Evolutionary conservation across 2,797 vertebrate genomes (phyloP), one percentile per base, ranked within the genome.

Genomic region (Myripristis murdjan): DNA sequence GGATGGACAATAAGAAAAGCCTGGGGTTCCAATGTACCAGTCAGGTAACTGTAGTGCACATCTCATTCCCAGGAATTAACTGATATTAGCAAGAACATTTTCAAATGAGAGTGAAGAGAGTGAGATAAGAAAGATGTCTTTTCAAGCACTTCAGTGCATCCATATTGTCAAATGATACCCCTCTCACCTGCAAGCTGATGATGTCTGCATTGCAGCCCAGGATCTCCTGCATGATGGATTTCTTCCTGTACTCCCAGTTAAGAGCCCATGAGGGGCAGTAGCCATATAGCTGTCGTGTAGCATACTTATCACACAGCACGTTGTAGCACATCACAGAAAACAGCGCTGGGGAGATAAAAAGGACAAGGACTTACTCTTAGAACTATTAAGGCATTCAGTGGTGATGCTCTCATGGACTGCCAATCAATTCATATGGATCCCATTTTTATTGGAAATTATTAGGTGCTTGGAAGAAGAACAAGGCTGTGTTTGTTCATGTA

Each of bases 281-380:
- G 92, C 98, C 98, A 43, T 99, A 99, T 57, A 99, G 95, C 94
- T 98, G 97, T 81, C 97, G 95, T 53, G 98, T 99, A 88, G 98
- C 98, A 0, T 99, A 99, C 87, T 99, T 99, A 87, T 99, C 98
- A 92, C 98, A 99, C 68, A 99, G 95, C 59, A 99, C 97, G 46
- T 99, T 99, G 94, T 99, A 99, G 94, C 98, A 99, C 98, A 99
- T 99, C 87, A 99, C 98, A 68, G 98, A 98, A 86, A 99, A 98
- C 87, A 98, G 95, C 41, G 97, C 98, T 99, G 92, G 52, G 26
- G 35, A 53, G 22, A 64, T 2, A 28, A n/a, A 12, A 9, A 61
- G 14, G 28, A 60, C 2, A 74, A 39, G 24, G 6, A 1, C 3
- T 43, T 9, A 16, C 6, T 63, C 3, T 77, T 31, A 55, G 10